Percentiles rank a stretch among this genome's conserved stretches.
phyloP scores from a whole-genome alignment of 2,888 invertebrate genomes.

The Nymphalis urticae region DNA sequence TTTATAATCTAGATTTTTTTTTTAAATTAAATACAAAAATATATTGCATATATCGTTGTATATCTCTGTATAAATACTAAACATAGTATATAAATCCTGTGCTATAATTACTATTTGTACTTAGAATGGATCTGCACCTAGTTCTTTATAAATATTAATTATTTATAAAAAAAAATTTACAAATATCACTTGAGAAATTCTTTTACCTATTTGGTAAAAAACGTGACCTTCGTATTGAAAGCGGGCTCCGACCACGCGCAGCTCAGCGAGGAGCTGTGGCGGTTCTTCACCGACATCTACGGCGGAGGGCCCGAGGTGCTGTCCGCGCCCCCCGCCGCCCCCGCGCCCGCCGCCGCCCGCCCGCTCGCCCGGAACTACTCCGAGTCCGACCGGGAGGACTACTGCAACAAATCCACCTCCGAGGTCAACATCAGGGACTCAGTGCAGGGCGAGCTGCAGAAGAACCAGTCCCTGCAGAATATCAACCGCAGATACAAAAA shows the following conservation, averaged over 20 bases:
- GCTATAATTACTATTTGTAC: constrained; percentile 57
- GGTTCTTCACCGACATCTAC: constrained; percentile 91
- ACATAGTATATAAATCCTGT: constrained; percentile 46
- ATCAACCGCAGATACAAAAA: constrained; percentile 58
- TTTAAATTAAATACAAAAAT: constrained; percentile 55
- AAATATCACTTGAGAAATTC: constrained; percentile 35
- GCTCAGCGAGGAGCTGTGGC: constrained; percentile 92
- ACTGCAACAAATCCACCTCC: constrained; percentile 68
- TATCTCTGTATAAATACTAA: constrained; percentile 48
- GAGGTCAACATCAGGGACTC: constrained; percentile 65
- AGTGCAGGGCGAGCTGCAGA: constrained; percentile 62
- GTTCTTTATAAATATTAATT: constrained; percentile 25
- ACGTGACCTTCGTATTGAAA: constrained; percentile 62
- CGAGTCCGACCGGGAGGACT: constrained; percentile 72
- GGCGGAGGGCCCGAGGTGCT: constrained; percentile 94
- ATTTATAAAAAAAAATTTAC: constrained; percentile 17
- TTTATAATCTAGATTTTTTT: constrained; percentile 61
- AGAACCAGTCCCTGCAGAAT: constrained; percentile 75
- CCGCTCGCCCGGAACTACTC: constrained; percentile 59
- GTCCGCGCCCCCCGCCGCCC: constrained; percentile 45
- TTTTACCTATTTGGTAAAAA: constrained; percentile 57
- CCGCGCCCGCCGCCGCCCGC: constrained; percentile 29
- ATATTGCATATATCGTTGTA: constrained; percentile 77
- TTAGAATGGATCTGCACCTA: constrained; percentile 53
- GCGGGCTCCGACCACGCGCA: constrained; percentile 86